phyloP scores from a whole-genome alignment of 2,113 vertebrate genomes.

The Naja naja region DNA sequence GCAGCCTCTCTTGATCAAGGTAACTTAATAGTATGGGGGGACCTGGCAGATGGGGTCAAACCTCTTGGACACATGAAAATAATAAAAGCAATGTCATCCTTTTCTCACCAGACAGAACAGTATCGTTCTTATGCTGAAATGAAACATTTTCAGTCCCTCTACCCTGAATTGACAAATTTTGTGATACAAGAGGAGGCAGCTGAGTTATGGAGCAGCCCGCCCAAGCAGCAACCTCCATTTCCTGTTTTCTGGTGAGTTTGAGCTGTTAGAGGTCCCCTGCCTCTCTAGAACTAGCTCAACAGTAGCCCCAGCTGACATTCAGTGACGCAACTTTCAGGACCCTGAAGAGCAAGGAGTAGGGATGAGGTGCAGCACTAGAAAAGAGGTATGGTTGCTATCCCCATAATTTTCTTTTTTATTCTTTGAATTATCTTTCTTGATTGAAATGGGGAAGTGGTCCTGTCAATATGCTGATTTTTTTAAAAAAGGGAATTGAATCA shows the following conservation, averaged over 20 bases:
- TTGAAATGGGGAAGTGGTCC: background rate
- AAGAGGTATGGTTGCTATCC: background rate
- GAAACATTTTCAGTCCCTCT: conserved; percentile 66
- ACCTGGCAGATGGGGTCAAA: background rate
- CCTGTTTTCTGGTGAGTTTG: conserved; percentile 70
- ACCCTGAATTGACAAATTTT: conserved; percentile 65
- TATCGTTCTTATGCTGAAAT: conserved; percentile 63
- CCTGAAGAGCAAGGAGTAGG: background rate
- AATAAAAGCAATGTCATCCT: conserved; percentile 5
- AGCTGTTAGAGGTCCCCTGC: background rate
- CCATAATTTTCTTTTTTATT: background rate
- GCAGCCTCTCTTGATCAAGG: conserved; percentile 74
- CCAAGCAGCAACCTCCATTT: conserved; percentile 60
- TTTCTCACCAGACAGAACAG: conserved; percentile 62
- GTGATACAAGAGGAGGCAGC: conserved; percentile 62
- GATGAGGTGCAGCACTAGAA: background rate
- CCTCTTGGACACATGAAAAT: background rate
- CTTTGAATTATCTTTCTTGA: background rate
- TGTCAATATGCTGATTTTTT: background rate
- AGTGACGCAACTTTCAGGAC: background rate
- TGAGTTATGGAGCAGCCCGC: conserved; percentile 67
- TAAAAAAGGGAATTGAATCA: background rate
- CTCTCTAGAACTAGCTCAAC: background rate
- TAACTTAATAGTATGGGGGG: conserved; percentile 5
- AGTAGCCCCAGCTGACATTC: background rate